phyloP scores from a whole-genome alignment of 2,888 invertebrate genomes.

The Callyntrura guangdongensis region DNA sequence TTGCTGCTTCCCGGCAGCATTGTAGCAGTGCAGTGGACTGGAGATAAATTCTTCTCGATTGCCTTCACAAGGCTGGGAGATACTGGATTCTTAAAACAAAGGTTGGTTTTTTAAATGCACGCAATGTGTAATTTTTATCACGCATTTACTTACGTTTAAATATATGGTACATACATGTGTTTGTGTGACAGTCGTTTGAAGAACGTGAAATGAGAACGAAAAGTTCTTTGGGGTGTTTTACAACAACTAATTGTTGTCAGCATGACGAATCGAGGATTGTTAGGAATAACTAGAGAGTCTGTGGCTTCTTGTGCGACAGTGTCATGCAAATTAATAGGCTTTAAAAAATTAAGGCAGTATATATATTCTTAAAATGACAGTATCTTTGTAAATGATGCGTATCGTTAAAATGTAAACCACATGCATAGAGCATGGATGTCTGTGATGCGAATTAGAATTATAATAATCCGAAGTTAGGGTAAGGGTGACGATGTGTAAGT shows the following conservation, averaged over 20 bases:
- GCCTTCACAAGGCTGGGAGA: conserved; percentile 65
- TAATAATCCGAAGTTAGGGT: neutral
- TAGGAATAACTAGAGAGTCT: conserved; percentile 45
- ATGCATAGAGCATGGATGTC: too few species aligned
- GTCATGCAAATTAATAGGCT: conserved; percentile 39
- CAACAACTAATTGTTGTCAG: conserved; percentile 1
- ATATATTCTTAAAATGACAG: neutral
- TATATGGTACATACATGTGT: neutral
- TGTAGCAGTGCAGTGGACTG: conserved; percentile 29
- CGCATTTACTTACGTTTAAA: neutral
- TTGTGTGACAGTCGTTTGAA: neutral
- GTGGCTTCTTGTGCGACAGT: conserved; percentile 11
- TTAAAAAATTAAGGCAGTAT: neutral
- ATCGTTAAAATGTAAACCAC: neutral
- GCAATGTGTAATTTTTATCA: conserved; percentile 24
- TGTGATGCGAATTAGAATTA: neutral
- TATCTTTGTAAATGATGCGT: neutral
- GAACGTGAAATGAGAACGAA: neutral
- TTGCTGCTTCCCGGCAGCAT: neutral
- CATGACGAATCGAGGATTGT: conserved; percentile 54
- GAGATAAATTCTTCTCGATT: conserved; percentile 22
- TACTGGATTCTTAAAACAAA: conserved; percentile 53
- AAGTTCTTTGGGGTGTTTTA: neutral
- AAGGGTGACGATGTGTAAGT: neutral
- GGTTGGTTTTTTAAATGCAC: conserved; percentile 41